These are phyloP conservation scores for Cirrhinus molitorella DNA, from an alignment of 2,797 vertebrate species.

Conservation along the genomic window DNA sequence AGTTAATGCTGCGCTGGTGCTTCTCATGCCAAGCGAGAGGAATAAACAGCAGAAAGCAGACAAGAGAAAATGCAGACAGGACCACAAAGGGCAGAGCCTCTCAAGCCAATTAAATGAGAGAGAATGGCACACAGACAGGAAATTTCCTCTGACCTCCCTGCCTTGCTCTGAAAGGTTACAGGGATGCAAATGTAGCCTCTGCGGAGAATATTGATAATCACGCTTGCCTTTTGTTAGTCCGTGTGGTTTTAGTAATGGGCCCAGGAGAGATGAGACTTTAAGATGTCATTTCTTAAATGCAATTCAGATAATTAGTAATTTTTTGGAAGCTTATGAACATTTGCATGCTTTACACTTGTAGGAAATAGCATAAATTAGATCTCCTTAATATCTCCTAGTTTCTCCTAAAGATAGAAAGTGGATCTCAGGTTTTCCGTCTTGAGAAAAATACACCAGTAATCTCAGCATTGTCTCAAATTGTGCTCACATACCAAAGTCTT, in stretches of 20 bases:
- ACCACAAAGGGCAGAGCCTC: conserved; percentile 73
- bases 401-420: background rate
- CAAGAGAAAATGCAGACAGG: conserved; percentile 60
- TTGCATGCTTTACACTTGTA: background rate
- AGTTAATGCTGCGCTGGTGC: conserved; percentile 71
- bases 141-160: conserved; percentile 59
- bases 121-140: conserved; percentile 48
- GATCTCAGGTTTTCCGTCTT: background rate
- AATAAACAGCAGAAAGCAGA: conserved; percentile 61
- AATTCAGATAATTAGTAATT: conserved; percentile 31
- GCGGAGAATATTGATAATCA: conserved; percentile 55
- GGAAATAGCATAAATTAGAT: background rate
- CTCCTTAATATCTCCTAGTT: background rate
- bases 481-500: background rate
- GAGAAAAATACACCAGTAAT: background rate
- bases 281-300: conserved; percentile 35
- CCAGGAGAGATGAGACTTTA: conserved; percentile 8
- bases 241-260: conserved; percentile 37
- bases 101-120: conserved; percentile 74
- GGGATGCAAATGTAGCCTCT: conserved; percentile 54
- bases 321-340: background rate
- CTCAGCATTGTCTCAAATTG: background rate
- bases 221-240: conserved; percentile 36
- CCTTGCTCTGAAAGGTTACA: conserved; percentile 60
- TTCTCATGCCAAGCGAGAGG: conserved; percentile 66